phyloP scores from a whole-genome alignment of 1,140 invertebrate species.

The Apis laboriosa region DNA sequence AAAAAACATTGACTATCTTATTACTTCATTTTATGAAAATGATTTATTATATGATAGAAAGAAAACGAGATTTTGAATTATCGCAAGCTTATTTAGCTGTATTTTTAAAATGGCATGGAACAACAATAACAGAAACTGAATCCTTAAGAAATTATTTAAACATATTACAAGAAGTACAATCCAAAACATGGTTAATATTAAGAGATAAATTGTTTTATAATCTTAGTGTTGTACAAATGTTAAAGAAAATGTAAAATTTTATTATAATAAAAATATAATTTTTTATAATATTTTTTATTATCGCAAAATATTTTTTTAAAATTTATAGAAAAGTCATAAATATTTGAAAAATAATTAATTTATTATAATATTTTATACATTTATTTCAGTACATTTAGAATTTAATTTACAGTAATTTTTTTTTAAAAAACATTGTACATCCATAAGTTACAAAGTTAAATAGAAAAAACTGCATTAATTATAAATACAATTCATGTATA shows the following conservation, averaged over 20 bases:
- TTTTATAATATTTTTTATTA: background rate
- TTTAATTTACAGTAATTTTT: background rate
- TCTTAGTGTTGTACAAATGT: constrained; percentile 88
- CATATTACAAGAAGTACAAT: constrained; percentile 83
- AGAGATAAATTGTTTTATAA: constrained; percentile 88
- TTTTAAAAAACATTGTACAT: background rate
- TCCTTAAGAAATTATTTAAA: constrained; percentile 83
- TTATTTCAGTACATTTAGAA: constrained; percentile 14
- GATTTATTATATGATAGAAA: constrained; percentile 87
- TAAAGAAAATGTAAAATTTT: constrained; percentile 84
- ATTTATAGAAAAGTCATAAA: background rate
- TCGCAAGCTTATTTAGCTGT: constrained; percentile 94
- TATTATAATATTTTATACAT: constrained; percentile 29
- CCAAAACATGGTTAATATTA: constrained; percentile 85
- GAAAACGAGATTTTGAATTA: constrained; percentile 94
- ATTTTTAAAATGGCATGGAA: constrained; percentile 93
- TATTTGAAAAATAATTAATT: constrained; percentile 38
- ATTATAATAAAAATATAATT: constrained; percentile 33
- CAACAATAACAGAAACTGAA: constrained; percentile 82
- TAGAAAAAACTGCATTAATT: constrained; percentile 7
- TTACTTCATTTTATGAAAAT: constrained; percentile 92
- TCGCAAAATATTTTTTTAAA: background rate
- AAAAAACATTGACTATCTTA: constrained; percentile 85
- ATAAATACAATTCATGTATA: constrained; percentile 30
- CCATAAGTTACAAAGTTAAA: background rate